Evolutionary conservation across 2,797 vertebrate species (phyloP), one percentile per base, ranked within the genome.

Genomic region (Parauchenoglanis punctatus): DNA sequence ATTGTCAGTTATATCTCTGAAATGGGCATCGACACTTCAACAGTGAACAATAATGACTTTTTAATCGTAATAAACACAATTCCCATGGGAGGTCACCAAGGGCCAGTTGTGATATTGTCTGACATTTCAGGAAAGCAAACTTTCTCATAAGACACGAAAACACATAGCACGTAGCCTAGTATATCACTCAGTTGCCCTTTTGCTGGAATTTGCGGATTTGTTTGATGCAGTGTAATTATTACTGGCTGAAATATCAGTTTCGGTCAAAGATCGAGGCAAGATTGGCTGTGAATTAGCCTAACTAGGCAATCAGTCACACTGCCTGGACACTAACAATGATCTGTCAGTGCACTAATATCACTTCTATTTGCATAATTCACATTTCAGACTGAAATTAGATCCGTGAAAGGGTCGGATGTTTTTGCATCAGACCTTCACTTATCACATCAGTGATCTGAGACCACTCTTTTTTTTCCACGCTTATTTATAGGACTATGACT

Each of bases 31-130:
- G 90, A 89, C 92, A 90, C 88, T 86, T 90, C 86, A 84, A 83
- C 77, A 92, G 90, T 92, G 93, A 94, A 94, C 95, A 93, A 94
- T 92, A 92, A 92, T 94, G 91, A 94, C 95, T 92, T 94, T 91
- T 93, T 87, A 94, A 93, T 95, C 95, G 94, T 92, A 94, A 93
- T 93, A 93, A 91, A 92, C 94, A 91, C 94, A 91, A 92, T 89
- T 78, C 89, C 65, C 52, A 13, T 40, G 56, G 81, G 85, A 83
- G 85, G 82, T 84, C 75, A 75, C 78, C 54, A 58, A 83, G 77
- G 87, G 67, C 83, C 86, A 11, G 61, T 13, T 78, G 75, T 77
- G 68, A 93, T 91, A 90, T 93, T 92, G 85, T 90, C 91, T 95
- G 94, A 95, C 95, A 95, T 96, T 96, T 94, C 93, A 90, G 90